Conservation (phyloP, 2,888 invertebrate genomes). For the Hyposoter didymator region DNA sequence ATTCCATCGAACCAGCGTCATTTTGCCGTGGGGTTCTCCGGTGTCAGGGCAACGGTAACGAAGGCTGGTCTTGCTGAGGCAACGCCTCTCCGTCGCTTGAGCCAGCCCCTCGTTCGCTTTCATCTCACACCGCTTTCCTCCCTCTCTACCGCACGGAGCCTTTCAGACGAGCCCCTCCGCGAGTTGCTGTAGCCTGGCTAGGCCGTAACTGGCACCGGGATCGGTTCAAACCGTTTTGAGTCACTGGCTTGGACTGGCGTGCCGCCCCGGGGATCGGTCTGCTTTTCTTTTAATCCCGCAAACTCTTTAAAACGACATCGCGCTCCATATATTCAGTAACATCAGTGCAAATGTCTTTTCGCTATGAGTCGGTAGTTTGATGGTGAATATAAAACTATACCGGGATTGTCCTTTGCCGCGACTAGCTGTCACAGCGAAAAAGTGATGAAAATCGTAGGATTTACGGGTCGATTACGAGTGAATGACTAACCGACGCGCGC, state of each 20-base stretch:
- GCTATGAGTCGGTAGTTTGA: background rate
- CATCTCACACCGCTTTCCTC: constrained; percentile 72
- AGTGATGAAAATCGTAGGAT: background rate
- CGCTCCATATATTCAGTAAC: background rate
- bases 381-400: constrained; percentile 12
- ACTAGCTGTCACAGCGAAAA: constrained; percentile 1
- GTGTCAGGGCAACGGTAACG: constrained; percentile 77
- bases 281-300: constrained; percentile 48
- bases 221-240: constrained; percentile 85
- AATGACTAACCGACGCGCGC: constrained; percentile 52
- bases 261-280: constrained; percentile 69
- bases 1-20: constrained; percentile 82
- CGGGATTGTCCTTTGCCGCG: background rate
- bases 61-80: constrained; percentile 69
- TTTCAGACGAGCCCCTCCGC: constrained; percentile 41
- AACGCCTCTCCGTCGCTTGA: constrained; percentile 82
- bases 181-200: constrained; percentile 60
- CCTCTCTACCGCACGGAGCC: constrained; percentile 62
- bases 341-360: background rate
- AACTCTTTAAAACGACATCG: constrained; percentile 21
- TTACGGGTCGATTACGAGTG: constrained; percentile 7
- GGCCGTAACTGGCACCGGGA: constrained; percentile 81
- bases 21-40: constrained; percentile 81
- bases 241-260: constrained; percentile 81
- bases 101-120: constrained; percentile 84